Evolutionary conservation across 2,888 invertebrate species (phyloP).

Genomic region (Nephrotoma guestfalica): DNA sequence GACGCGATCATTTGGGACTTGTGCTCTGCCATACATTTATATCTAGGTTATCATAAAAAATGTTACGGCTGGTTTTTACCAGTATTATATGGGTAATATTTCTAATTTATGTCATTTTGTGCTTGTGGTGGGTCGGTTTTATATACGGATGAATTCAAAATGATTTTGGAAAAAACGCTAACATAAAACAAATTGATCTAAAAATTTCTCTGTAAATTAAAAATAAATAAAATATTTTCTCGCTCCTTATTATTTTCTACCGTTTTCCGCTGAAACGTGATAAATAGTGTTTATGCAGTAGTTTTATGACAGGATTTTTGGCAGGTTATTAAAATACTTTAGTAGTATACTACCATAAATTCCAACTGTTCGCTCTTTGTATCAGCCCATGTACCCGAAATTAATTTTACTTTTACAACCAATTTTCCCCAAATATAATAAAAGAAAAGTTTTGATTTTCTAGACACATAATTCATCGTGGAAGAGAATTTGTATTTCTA

Average conservation of each 20-base stretch:
- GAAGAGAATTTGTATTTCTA: background rate
- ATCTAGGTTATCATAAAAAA: background rate
- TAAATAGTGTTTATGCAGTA: background rate
- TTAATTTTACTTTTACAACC: background rate
- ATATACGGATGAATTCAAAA: too few relatives aligned
- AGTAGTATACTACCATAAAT: background rate
- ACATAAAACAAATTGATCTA: too few relatives aligned
- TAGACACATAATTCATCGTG: background rate
- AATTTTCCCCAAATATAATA: background rate
- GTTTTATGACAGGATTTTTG: background rate
- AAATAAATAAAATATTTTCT: background rate
- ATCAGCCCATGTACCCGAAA: background rate
- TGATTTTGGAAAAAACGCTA: too few relatives aligned
- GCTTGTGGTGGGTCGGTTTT: too few relatives aligned
- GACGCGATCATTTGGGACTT: background rate
- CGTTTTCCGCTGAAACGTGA: background rate
- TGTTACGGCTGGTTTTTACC: background rate
- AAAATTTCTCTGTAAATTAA: too few relatives aligned
- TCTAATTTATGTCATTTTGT: background rate
- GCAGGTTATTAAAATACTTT: background rate
- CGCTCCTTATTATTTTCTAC: background rate
- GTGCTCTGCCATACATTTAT: background rate
- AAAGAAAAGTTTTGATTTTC: background rate
- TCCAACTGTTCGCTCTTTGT: background rate
- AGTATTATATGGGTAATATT: background rate